Conservation (phyloP, 92 coral and sea anemone species). For the Palythoa grandiflora region DNA sequence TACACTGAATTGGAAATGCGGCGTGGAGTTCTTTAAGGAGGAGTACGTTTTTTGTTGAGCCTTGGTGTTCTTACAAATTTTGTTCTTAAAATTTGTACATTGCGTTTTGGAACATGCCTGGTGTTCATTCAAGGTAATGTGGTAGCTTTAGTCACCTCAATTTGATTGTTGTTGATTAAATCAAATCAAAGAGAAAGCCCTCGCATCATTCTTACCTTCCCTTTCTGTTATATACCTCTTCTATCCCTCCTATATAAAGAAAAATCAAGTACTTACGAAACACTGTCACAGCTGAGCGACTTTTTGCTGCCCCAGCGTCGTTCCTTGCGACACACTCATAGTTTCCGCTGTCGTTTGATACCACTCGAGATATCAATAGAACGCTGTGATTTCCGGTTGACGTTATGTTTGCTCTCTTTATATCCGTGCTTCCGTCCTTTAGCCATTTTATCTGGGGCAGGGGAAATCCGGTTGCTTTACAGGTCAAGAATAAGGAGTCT, state of each 20-base stretch:
- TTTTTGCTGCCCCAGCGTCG: conserved; percentile 7
- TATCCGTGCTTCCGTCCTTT: conserved; percentile 25
- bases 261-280: conserved; percentile 9
- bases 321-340: conserved; percentile 15
- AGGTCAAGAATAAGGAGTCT: not conserved
- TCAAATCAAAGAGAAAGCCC: not conserved
- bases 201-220: not conserved
- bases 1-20: no score
- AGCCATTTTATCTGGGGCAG: conserved; percentile 31
- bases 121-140: not conserved
- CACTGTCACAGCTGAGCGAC: conserved; percentile 18
- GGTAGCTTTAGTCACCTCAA: no score
- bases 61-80: not conserved
- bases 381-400: no score
- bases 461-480: conserved; percentile 27
- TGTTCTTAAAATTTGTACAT: no score
- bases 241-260: not conserved
- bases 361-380: conserved; percentile 4
- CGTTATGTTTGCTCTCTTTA: conserved; percentile 11
- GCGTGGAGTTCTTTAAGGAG: no score
- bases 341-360: conserved; percentile 9
- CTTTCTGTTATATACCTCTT: not conserved
- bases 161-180: no score
- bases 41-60: no score
- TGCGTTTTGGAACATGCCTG: not conserved